These are phyloP conservation scores for Oedothorax gibbosus DNA, from an alignment of 1,140 invertebrate species.

Conservation along the genomic window DNA sequence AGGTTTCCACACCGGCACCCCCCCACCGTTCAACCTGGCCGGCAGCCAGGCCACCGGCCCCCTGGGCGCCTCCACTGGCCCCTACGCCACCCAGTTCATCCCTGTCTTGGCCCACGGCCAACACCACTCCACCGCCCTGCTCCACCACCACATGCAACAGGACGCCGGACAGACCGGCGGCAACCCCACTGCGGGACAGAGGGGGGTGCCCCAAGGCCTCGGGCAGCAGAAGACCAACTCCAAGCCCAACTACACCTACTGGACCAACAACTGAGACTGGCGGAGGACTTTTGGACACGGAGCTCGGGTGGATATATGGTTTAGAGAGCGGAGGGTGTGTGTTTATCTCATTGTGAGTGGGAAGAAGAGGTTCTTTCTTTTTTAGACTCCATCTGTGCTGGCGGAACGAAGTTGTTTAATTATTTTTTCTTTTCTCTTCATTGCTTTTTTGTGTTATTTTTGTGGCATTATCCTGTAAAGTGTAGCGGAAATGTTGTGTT, in stretches of 20 bases:
- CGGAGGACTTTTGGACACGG: conserved; percentile 17
- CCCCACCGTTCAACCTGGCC: conserved; percentile 81
- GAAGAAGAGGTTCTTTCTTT: background rate
- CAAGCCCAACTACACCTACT: conserved; percentile 58
- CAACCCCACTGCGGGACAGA: conserved; percentile 39
- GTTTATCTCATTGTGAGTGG: conserved; percentile 37
- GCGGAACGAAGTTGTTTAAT: conserved; percentile 40
- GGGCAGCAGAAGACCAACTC: conserved; percentile 48
- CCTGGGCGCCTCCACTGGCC: conserved; percentile 75
- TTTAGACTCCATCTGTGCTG: conserved; percentile 52
- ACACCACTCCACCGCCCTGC: conserved; percentile 75
- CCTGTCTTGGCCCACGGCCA: conserved; percentile 78
- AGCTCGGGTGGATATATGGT: conserved; percentile 24
- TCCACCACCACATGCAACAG: conserved; percentile 80
- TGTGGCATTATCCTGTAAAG: conserved; percentile 49
- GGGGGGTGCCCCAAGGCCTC: conserved; percentile 52
- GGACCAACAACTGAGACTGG: conserved; percentile 48
- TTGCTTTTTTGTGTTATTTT: conserved; percentile 27
- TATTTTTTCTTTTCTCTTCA: conserved; percentile 19
- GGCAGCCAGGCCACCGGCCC: conserved; percentile 79
- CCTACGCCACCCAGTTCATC: conserved; percentile 75
- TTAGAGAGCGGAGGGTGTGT: conserved; percentile 24
- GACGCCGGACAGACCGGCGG: conserved; percentile 64
- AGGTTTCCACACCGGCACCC: conserved; percentile 84
- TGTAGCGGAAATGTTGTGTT: conserved; percentile 43